Percentiles rank a stretch among this genome's conserved stretches.
Conservation (phyloP, 1,140 invertebrate species). For the Drosophila nigrodunni region DNA sequence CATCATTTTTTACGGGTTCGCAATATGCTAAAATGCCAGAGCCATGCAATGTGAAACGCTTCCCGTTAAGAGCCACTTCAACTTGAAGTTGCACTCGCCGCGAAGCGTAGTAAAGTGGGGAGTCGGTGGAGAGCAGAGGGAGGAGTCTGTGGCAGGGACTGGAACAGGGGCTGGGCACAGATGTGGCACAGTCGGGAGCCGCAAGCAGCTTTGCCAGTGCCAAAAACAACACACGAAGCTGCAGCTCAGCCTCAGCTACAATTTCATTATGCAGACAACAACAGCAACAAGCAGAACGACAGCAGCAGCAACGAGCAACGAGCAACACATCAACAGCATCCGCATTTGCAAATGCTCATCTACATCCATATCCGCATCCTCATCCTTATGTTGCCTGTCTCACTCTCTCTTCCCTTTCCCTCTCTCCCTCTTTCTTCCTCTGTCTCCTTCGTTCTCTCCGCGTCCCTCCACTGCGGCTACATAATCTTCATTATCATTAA, state of each 20-base stretch:
- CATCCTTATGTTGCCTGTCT: conserved; percentile 11
- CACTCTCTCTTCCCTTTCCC: neutral
- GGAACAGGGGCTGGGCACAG: conserved; percentile 6
- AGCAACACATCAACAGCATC: conserved; percentile 56
- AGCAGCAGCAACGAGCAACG: neutral
- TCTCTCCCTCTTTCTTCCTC: neutral
- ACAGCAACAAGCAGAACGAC: conserved; percentile 28
- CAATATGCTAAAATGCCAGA: conserved; percentile 51
- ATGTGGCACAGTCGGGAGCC: conserved; percentile 13
- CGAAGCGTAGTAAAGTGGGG: neutral
- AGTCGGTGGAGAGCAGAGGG: neutral
- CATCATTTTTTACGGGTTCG: conserved; percentile 63
- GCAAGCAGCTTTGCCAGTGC: conserved; percentile 50
- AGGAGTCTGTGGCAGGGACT: conserved; percentile 6
- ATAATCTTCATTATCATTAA: conserved; percentile 82
- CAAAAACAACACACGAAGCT: conserved; percentile 37
- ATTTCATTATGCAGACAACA: conserved; percentile 67
- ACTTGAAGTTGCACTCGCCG: conserved; percentile 37
- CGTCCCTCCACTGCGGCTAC: conserved; percentile 39
- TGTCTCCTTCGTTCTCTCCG: neutral
- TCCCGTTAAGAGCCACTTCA: conserved; percentile 76
- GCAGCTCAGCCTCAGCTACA: conserved; percentile 50
- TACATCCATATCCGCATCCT: conserved; percentile 13
- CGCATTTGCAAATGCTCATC: conserved; percentile 42
- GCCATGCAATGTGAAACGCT: conserved; percentile 62